These are phyloP conservation scores for Lasioglossum vierecki DNA, from an alignment of 2,888 invertebrate genomes.

Conservation along the genomic window DNA sequence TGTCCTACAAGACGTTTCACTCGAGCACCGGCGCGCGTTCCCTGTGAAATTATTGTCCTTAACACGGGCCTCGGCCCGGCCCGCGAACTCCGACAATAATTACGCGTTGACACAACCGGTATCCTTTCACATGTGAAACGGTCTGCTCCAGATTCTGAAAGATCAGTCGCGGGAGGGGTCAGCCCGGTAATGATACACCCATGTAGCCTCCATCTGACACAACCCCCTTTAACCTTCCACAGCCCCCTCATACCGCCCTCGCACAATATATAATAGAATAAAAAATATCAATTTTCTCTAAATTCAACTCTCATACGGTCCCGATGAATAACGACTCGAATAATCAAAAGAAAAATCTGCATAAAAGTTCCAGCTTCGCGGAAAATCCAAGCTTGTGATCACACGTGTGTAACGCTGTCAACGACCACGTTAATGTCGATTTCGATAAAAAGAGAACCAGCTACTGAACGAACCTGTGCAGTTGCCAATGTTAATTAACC, in stretches of 20 bases:
- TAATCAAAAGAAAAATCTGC: not conserved
- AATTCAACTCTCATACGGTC: not conserved
- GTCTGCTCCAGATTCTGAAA: constrained; percentile 80
- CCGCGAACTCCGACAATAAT: constrained; percentile 75
- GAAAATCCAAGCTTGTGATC: not conserved
- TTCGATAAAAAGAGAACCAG: not conserved
- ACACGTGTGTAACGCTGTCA: constrained; percentile 1
- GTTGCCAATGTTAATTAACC: not conserved
- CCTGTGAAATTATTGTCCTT: constrained; percentile 74
- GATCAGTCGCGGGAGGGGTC: constrained; percentile 78
- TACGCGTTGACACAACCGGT: constrained; percentile 72
- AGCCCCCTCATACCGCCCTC: constrained; percentile 33
- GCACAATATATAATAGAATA: constrained; percentile 23
- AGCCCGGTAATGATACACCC: constrained; percentile 75
- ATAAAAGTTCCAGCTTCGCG: not conserved
- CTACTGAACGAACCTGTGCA: not conserved
- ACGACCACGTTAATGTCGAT: not conserved
- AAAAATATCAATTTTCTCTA: not conserved
- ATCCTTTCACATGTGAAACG: constrained; percentile 81
- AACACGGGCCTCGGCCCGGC: constrained; percentile 39
- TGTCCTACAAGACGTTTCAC: constrained; percentile 74
- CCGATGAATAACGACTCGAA: too few relatives aligned
- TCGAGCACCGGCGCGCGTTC: constrained; percentile 51
- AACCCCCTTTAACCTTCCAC: constrained; percentile 65
- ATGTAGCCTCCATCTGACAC: constrained; percentile 70